Evolutionary conservation across 2,888 invertebrate genomes (phyloP).

Genomic region (Lepidocyrtinus sp.): DNA sequence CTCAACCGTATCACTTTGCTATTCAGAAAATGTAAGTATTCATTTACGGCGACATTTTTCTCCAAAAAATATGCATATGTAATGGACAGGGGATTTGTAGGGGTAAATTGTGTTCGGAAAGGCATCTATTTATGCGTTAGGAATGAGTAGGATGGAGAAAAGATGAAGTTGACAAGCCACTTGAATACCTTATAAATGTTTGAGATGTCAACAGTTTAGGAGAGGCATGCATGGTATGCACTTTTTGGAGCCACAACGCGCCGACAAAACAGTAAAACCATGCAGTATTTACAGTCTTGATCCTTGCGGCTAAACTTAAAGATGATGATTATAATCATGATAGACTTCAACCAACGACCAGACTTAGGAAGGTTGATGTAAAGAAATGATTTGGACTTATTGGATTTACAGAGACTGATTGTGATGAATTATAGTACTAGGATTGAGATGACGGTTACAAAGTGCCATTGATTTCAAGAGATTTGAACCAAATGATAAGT

Average conservation of each 20-base stretch:
- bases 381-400: too few relatives aligned
- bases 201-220: neutral
- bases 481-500: too few relatives aligned
- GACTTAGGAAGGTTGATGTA: too few relatives aligned
- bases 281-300: neutral
- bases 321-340: neutral
- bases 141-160: neutral
- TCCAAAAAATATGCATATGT: slow-evolving; percentile 15
- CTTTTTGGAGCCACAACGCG: neutral
- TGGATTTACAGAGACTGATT: too few relatives aligned
- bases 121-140: neutral
- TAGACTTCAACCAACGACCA: too few relatives aligned
- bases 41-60: slow-evolving; percentile 20
- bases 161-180: neutral
- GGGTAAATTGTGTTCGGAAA: neutral
- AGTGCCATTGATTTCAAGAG: too few relatives aligned
- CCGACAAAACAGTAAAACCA: neutral
- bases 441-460: too few relatives aligned
- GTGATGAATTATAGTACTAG: too few relatives aligned
- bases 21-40: neutral
- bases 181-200: neutral
- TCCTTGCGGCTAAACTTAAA: neutral
- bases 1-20: neutral
- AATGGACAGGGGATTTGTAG: slow-evolving; percentile 25
- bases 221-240: neutral